These are phyloP conservation scores for Heliconius sara DNA, from an alignment of 2,888 invertebrate species.

Conservation along the genomic window DNA sequence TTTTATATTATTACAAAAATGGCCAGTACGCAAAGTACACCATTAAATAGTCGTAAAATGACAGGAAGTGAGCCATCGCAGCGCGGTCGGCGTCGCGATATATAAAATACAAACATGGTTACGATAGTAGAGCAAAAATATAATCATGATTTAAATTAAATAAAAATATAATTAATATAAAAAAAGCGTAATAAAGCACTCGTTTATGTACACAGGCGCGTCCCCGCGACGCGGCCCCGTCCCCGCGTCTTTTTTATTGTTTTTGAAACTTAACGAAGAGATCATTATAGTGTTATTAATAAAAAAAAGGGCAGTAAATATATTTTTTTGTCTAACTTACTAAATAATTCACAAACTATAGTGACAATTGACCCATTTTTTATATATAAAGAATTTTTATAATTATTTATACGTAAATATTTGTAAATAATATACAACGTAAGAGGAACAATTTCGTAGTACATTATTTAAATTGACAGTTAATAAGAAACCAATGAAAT, in stretches of 20 bases:
- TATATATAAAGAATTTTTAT: neutral
- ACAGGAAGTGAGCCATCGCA: constrained; percentile 35
- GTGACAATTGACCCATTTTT: neutral
- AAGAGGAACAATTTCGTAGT: neutral
- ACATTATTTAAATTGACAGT: neutral
- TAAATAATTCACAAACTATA: neutral
- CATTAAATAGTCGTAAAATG: neutral
- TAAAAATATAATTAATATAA: constrained; percentile 68
- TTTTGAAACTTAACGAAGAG: constrained; percentile 13
- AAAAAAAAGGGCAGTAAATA: neutral
- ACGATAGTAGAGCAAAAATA: constrained; percentile 63
- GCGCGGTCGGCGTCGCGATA: constrained; percentile 33
- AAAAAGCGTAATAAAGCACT: constrained; percentile 81
- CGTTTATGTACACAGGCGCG: constrained; percentile 68
- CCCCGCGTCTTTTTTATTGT: neutral
- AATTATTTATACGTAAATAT: neutral
- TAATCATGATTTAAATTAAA: constrained; percentile 59
- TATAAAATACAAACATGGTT: constrained; percentile 45
- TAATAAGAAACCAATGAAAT: too few relatives aligned
- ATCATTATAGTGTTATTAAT: neutral
- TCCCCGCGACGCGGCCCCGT: constrained; percentile 6
- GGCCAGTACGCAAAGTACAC: neutral
- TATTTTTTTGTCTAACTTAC: neutral
- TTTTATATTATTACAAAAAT: constrained; percentile 1
- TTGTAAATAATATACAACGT: constrained; percentile 10